A percentile compares a stretch with the other conserved stretches of the same genome.
phyloP scores from a whole-genome alignment of 1,140 invertebrate species.

The Atta colombica region DNA sequence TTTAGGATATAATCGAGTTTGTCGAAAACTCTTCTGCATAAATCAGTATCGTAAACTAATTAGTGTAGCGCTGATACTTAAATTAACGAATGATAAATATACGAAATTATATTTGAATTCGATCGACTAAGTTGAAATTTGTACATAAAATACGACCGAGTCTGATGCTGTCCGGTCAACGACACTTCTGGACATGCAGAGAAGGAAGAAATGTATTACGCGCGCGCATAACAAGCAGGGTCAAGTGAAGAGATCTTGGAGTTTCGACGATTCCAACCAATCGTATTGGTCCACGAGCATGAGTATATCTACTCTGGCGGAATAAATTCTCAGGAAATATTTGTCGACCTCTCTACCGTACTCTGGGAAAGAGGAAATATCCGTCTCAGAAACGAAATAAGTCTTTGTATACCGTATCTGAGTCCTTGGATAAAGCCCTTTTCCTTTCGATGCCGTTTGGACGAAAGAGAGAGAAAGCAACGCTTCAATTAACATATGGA shows the following conservation, averaged over 20 bases:
- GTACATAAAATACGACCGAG: constrained; percentile 27
- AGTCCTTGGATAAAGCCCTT: constrained; percentile 51
- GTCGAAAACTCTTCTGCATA: background rate
- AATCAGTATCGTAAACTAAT: background rate
- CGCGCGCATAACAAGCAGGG: constrained; percentile 45
- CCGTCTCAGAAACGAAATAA: constrained; percentile 57
- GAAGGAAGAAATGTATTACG: constrained; percentile 51
- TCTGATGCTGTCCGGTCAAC: constrained; percentile 32
- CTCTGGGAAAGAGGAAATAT: constrained; percentile 43
- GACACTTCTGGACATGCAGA: constrained; percentile 32
- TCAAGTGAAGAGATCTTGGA: constrained; percentile 58
- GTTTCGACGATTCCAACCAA: constrained; percentile 58
- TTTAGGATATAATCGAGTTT: background rate
- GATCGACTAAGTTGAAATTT: background rate
- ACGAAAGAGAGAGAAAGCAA: background rate
- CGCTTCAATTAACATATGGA: constrained; percentile 11
- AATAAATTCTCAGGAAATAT: constrained; percentile 73
- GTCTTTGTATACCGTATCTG: constrained; percentile 30
- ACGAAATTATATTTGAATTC: background rate
- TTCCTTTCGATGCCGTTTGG: constrained; percentile 35
- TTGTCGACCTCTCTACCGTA: constrained; percentile 54
- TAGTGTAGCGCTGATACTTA: background rate
- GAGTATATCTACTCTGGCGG: constrained; percentile 54
- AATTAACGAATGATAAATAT: background rate
- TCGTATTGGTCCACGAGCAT: constrained; percentile 46